Evolutionary conservation across 2,888 invertebrate genomes (phyloP).

Genomic region (Drosophila pseudotalamancana): DNA sequence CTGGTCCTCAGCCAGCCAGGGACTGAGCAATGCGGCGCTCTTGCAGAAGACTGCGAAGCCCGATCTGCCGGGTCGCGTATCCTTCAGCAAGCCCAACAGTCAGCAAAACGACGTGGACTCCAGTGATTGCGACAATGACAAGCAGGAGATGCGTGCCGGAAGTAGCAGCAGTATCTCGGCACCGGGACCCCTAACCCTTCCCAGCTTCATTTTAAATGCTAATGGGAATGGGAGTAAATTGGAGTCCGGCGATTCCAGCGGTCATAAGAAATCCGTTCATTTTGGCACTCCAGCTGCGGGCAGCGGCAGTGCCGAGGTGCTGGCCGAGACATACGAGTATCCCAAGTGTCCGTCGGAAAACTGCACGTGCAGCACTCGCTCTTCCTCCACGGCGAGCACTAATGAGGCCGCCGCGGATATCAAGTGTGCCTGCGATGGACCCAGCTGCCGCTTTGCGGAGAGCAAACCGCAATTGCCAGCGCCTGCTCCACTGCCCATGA

Average conservation of each 20-base stretch:
- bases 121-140: conserved; percentile 83
- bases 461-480: conserved; percentile 7
- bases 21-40: conserved; percentile 49
- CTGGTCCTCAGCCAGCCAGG: conserved; percentile 28
- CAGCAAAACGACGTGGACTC: conserved; percentile 72
- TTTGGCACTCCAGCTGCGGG: conserved; percentile 74
- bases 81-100: conserved; percentile 79
- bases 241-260: conserved; percentile 40
- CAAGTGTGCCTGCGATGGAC: conserved; percentile 75
- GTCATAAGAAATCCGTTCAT: conserved; percentile 82
- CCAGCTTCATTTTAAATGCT: too few relatives aligned
- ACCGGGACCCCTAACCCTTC: conserved; percentile 70
- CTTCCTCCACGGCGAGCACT: conserved; percentile 81
- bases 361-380: conserved; percentile 83
- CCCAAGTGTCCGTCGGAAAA: conserved; percentile 84
- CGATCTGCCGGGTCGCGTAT: conserved; percentile 84
- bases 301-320: conserved; percentile 63
- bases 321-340: conserved; percentile 82
- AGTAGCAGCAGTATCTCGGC: conserved; percentile 69
- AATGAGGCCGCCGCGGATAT: conserved; percentile 61
- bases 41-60: conserved; percentile 68
- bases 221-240: conserved; percentile 20
- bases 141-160: conserved; percentile 56
- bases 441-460: conserved; percentile 69
- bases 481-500: conserved; percentile 4